Evolutionary conservation across 2,113 vertebrate genomes (phyloP).

Genomic region (Solenodon paradoxus): DNA sequence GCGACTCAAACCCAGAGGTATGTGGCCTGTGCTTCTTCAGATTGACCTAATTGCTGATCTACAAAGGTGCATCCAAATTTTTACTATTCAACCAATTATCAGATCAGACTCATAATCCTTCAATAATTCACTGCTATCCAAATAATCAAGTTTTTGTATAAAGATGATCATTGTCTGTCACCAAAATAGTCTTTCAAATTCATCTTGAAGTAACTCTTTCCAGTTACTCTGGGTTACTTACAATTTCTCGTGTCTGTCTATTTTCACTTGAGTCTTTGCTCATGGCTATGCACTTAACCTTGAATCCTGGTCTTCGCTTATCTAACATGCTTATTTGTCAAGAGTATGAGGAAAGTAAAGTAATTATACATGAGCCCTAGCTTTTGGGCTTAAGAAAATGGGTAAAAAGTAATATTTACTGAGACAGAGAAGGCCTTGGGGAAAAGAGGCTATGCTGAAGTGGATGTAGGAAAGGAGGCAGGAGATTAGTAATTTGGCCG

Average conservation of each 20-base stretch:
- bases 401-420: neutral
- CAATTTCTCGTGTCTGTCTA: neutral
- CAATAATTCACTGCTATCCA: neutral
- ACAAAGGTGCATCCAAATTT: too few relatives aligned
- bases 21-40: too few relatives aligned
- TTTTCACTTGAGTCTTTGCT: neutral
- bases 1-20: too few relatives aligned
- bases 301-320: neutral
- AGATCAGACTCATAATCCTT: neutral
- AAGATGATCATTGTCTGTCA: neutral
- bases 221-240: neutral
- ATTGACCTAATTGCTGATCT: too few relatives aligned
- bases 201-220: neutral
- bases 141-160: neutral
- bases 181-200: neutral
- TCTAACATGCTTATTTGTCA: neutral
- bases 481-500: neutral
- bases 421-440: neutral
- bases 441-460: neutral
- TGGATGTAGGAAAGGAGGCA: rapidly evolving
- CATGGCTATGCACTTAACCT: neutral
- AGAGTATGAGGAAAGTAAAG: neutral
- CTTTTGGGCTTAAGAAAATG: neutral
- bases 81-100: neutral
- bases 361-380: neutral